Evolutionary conservation across 2,888 invertebrate genomes (phyloP), one percentile per base, ranked within the genome.

Genomic region (Amblyjoppa fuscipennis): DNA sequence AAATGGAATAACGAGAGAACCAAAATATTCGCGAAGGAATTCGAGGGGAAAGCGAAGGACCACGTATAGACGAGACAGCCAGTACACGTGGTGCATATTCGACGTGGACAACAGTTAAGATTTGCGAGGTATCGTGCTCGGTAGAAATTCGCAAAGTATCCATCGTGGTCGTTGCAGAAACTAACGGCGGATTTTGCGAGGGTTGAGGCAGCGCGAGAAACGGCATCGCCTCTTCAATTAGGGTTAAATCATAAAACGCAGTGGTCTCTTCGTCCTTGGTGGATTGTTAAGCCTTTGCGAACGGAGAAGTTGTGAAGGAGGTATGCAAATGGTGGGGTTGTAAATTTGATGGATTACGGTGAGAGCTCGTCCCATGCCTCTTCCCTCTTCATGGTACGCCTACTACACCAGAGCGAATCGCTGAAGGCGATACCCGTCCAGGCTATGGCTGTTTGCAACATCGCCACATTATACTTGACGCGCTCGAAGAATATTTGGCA

Each of bases 171-270:
- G 79, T 45, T 81, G 73, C 75, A 71, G 86, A 80, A 87, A 87
- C 71, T 88, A 87, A 88, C 88, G 84, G 88, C 80, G 85, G 87
- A 49, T 83, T 79, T 83, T 73, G 87, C 87, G 81, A 87, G 80
- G 87, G 83, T 79, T 81, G 71, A 70, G 84, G 81, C 78, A 88
- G 86, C 74, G 71, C 71, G 49, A 68, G 53, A 68, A 31, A 74
- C 64, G 78, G 68, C 83, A 31, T 89, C 92, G 91, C 91, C 92
- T 93, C 92, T 93, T 92, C 92, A 93, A 93, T 93, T 92, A 91
- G 93, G 92, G 92, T 93, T 93, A 93, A 93, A 93, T 91, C 92
- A 88, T 93, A 91, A 92, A 92, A 91, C 88, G 85, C 85, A 87
- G 89, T 85, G 88, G 89, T 86, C 87, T 89, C 45, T 86, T 83